Conservation (phyloP, 2,113 vertebrate species). For the Tonatia bakeri region DNA sequence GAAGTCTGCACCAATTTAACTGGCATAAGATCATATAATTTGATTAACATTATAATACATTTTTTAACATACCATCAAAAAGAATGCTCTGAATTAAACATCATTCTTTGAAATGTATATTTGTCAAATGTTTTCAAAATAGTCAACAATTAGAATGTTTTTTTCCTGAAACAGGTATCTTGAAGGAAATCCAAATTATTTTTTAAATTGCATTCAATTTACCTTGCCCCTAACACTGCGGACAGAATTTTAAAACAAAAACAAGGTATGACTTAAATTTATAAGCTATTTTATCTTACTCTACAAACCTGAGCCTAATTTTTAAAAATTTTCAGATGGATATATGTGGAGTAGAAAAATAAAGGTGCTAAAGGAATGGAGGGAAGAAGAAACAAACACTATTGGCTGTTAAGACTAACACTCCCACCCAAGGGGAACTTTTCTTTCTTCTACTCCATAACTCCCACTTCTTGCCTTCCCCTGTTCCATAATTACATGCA, state of each 20-base stretch:
- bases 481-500: neutral
- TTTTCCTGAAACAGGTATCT: neutral
- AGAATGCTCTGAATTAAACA: conserved; percentile 21
- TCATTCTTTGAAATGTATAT: conserved; percentile 20
- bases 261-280: neutral
- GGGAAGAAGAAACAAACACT: neutral
- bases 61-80: conserved; percentile 5
- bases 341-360: neutral
- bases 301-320: neutral
- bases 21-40: neutral
- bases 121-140: neutral
- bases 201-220: neutral
- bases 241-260: conserved; percentile 23
- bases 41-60: conserved; percentile 23
- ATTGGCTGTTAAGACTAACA: neutral
- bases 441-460: neutral
- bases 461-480: neutral
- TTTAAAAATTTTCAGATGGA: neutral
- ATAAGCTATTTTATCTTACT: neutral
- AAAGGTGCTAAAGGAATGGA: neutral
- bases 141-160: neutral
- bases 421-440: neutral
- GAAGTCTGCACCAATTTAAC: neutral
- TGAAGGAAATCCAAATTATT: neutral
- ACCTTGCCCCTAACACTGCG: neutral